Evolutionary conservation across 2,888 invertebrate species (phyloP), one percentile per base, ranked within the genome.

Genomic region (Coelinius sp.): DNA sequence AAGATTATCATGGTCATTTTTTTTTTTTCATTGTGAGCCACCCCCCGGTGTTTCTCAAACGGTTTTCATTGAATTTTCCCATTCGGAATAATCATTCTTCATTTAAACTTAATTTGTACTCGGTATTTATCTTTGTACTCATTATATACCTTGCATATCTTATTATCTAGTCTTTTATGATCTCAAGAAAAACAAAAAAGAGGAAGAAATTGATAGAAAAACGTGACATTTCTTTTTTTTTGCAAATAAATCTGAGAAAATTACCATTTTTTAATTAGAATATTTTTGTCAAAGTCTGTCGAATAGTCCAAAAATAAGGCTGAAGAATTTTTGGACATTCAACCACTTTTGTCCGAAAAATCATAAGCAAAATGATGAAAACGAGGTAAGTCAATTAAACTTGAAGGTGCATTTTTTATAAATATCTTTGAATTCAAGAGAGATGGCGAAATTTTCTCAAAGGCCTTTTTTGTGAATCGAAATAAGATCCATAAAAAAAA

Each of bases 81-180:
- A n/a, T n/a, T n/a, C n/a, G n/a, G n/a, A n/a, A n/a, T n/a, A n/a
- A n/a, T n/a, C n/a, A 31, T 31, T 59, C 31, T 35, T 59, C 35
- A 35, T 14, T 31, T 49, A 49, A 49, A 49, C 46, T 49, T 49
- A 49, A 56, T 59, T 59, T 59, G 59, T 59, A 59, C 59, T 59
- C 10, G n/a, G 53, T 25, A 53, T 25, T 53, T 25, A 49, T 53
- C 6, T 31, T 59, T 59, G 59, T 59, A 59, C 59, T 59, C 10
- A 35, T 10, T 14, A 20, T 25, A 27, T 20, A 59, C 35, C 12
- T 17, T 27, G 4, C 12, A 25, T 27, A 27, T 20, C 17, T 20
- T 20, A 31, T 59, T 35, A 20, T 35, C 59, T 53, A 53, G 25
- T 59, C 20, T 27, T 20, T 35, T 2, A 20, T 35, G 20, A 17